These are phyloP conservation scores for Epizoanthus rinbou DNA, from an alignment of 92 coral and sea anemone species.

Conservation along the genomic window DNA sequence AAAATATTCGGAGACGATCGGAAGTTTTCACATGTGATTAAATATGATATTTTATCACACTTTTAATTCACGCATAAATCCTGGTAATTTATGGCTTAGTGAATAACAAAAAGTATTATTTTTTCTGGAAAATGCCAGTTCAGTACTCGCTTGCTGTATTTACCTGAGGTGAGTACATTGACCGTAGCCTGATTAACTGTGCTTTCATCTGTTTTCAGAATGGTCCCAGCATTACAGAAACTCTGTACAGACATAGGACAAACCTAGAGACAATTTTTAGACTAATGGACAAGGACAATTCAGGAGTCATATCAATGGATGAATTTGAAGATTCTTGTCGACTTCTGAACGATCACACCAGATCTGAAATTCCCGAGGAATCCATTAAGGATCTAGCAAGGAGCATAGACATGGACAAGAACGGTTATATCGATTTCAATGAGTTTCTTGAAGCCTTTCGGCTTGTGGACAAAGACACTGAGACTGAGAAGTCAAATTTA, in stretches of 20 bases:
- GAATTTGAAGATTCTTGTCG: slow-evolving; percentile 87
- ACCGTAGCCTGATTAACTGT: not conserved
- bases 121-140: too few relatives aligned
- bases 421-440: slow-evolving; percentile 93
- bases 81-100: too few relatives aligned
- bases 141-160: not conserved
- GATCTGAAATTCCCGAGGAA: slow-evolving; percentile 81
- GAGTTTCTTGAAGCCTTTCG: slow-evolving; percentile 97
- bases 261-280: slow-evolving; percentile 96
- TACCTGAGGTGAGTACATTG: not conserved
- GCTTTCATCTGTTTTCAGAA: slow-evolving; percentile 52
- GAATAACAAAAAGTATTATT: too few relatives aligned
- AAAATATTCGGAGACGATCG: too few relatives aligned
- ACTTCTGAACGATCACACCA: slow-evolving; percentile 82
- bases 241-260: slow-evolving; percentile 88
- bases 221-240: slow-evolving; percentile 95
- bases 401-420: slow-evolving; percentile 93
- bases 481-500: slow-evolving; percentile 19
- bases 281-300: slow-evolving; percentile 93
- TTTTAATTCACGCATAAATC: too few relatives aligned
- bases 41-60: too few relatives aligned
- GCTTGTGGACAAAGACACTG: slow-evolving; percentile 64
- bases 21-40: too few relatives aligned
- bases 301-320: slow-evolving; percentile 92
- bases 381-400: slow-evolving; percentile 86